A percentile compares a stretch with the other conserved stretches of the same genome.
Conservation (phyloP, 2,797 vertebrate genomes). For the Pseudocheirus occidentalis region DNA sequence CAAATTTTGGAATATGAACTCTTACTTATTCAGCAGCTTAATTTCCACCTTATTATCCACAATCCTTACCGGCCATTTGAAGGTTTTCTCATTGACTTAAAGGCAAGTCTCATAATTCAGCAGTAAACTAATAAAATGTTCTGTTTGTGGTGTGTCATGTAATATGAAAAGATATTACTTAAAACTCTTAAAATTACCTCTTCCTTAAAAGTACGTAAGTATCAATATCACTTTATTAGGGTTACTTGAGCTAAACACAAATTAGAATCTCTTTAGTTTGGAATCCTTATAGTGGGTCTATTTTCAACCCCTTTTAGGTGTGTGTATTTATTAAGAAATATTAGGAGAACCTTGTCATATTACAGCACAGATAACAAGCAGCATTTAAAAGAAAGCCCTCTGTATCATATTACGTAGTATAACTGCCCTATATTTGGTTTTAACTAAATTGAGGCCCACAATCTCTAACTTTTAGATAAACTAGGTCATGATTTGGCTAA, state of each 20-base stretch:
- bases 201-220: slow-evolving; percentile 29
- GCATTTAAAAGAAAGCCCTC: slow-evolving; percentile 3
- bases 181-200: slow-evolving; percentile 13
- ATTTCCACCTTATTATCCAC: slow-evolving; percentile 97
- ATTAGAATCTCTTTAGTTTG: neutral
- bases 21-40: slow-evolving; percentile 96
- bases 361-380: slow-evolving; percentile 22
- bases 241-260: neutral
- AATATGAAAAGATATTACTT: neutral
- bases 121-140: slow-evolving; percentile 21
- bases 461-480: slow-evolving; percentile 20
- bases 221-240: neutral
- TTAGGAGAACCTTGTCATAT: neutral
- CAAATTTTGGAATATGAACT: slow-evolving; percentile 97
- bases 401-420: neutral
- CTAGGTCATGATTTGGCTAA: slow-evolving; percentile 20
- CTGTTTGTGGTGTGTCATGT: neutral
- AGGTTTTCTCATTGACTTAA: slow-evolving; percentile 96
- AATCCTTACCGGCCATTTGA: slow-evolving; percentile 97
- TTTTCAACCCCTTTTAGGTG: neutral
- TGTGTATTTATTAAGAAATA: slow-evolving; percentile 1
- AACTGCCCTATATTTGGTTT: slow-evolving; percentile 2
- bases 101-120: slow-evolving; percentile 85
- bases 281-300: neutral
- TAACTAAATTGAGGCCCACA: slow-evolving; percentile 29